These are phyloP conservation scores for Pseudotriccus pelzelni DNA, from an alignment of 2,797 vertebrate species.

Conservation along the genomic window DNA sequence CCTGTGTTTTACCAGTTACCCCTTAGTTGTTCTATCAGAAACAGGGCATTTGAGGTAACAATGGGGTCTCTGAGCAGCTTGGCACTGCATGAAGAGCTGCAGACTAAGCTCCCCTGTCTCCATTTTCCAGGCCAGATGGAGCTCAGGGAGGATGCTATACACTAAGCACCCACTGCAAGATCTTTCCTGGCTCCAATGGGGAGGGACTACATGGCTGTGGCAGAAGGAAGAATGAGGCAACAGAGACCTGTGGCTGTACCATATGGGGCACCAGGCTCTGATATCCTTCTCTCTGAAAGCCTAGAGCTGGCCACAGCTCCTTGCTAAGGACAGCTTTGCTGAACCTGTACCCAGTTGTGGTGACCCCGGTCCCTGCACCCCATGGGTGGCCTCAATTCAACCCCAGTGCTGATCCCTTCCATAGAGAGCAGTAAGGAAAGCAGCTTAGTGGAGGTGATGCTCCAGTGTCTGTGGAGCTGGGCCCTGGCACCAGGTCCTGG, in stretches of 20 bases:
- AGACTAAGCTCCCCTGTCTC: background rate
- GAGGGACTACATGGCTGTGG: background rate
- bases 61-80: background rate
- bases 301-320: background rate
- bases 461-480: background rate
- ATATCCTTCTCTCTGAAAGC: background rate
- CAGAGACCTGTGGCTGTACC: background rate
- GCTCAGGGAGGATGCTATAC: background rate
- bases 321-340: background rate
- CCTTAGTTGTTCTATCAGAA: background rate
- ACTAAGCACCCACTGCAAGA: background rate
- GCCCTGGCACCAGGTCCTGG: background rate
- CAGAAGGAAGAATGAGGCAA: background rate
- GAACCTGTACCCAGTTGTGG: background rate
- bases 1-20: fast-evolving
- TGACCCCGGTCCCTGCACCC: fast-evolving
- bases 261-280: background rate
- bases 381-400: fast-evolving
- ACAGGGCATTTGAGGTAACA: background rate
- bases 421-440: background rate
- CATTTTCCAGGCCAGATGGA: background rate
- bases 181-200: background rate
- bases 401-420: fast-evolving
- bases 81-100: fast-evolving
- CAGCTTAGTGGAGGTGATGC: background rate